Base-by-base conservation (phyloP, 1,140 invertebrate species). In the Chrysomallon squamiferum region DNA sequence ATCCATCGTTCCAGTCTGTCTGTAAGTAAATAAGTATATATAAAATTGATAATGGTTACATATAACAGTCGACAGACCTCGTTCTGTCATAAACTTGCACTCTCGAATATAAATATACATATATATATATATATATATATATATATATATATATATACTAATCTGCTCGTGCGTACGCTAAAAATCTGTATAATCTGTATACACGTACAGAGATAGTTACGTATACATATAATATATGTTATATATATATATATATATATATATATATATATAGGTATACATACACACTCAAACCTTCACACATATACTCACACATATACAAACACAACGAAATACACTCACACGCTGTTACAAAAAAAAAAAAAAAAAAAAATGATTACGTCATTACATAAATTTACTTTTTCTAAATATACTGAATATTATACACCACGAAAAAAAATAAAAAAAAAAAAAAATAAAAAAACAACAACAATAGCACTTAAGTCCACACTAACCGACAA, bases 1-100 rank as follows among this genome's bases (percentile, higher is more conserved):
- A 89, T 2, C 96, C 96, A 81, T 98, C 95, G 81, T 97, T 97
- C 96, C 96, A 99, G 78, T 98, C 95, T 63, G 91, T 95, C 95
- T 98, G 71, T 7, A 75, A 18, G 9, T n/a, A 0, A 30, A 59
- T n/a, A n/a, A n/a, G n/a, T n/a, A n/a, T n/a, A n/a, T n/a, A n/a
- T n/a, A 49, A 3, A 1, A 1, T n/a, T 49, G 47, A 1, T 25
- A 49, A 25, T 49, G 5, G 7, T 22, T 0, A n/a, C n/a, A n/a
- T n/a, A n/a, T n/a, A n/a, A n/a, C n/a, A n/a, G n/a, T n/a, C n/a
- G n/a, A n/a, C n/a, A n/a, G n/a, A n/a, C n/a, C n/a, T n/a, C n/a
- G n/a, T n/a, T n/a, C n/a, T n/a, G n/a, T n/a, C n/a, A n/a, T n/a
- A n/a, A n/a, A n/a, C n/a, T 1, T n/a, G 1, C n/a, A 22, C 20